These are phyloP conservation scores for Herminia tarsipennalis DNA, from an alignment of 2,888 invertebrate genomes.

Conservation along the genomic window DNA sequence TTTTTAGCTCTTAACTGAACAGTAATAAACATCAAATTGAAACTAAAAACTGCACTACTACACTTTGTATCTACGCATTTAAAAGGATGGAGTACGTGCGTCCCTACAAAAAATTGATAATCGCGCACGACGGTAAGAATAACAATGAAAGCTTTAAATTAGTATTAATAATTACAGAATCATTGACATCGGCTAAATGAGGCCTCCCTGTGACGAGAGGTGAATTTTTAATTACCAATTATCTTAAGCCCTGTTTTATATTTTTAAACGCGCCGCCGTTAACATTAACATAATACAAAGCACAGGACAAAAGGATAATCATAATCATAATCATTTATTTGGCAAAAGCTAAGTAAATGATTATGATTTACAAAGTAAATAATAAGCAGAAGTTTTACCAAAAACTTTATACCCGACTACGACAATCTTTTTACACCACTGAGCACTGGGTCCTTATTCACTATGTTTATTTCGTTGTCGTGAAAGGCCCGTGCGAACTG, in stretches of 20 bases:
- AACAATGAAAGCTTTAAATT: constrained; percentile 81
- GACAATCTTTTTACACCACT: too few relatives aligned
- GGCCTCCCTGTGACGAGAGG: constrained; percentile 61
- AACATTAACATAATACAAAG: too few relatives aligned
- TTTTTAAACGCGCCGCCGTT: background rate
- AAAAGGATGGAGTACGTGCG: constrained; percentile 69
- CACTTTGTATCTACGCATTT: constrained; percentile 52
- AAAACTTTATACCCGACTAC: too few relatives aligned
- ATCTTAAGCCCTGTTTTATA: constrained; percentile 34
- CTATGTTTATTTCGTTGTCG: too few relatives aligned
- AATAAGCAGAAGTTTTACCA: too few relatives aligned
- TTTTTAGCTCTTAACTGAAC: constrained; percentile 53
- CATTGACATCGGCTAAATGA: constrained; percentile 74
- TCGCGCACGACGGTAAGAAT: constrained; percentile 68
- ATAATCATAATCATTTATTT: too few relatives aligned
- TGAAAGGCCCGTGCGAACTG: too few relatives aligned
- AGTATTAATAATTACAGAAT: constrained; percentile 79
- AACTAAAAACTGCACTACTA: constrained; percentile 40
- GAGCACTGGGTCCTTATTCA: too few relatives aligned
- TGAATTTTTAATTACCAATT: constrained; percentile 67
- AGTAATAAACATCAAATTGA: constrained; percentile 54
- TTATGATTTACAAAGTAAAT: too few relatives aligned
- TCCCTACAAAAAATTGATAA: constrained; percentile 71
- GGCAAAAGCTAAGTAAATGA: too few relatives aligned
- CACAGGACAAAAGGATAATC: too few relatives aligned